Evolutionary conservation across 1,140 invertebrate genomes (phyloP).

Genomic region (Caenorhabditis elegans): WBcel235 BX284603.4:609001-609500

Average conservation of each 20-base stretch:
- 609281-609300: background rate
- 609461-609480: background rate
- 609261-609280: no score
- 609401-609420: background rate
- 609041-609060: conserved; percentile 82
- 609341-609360: no score
- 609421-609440: conserved; percentile 17
- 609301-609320: background rate
- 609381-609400: conserved; percentile 20
- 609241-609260: background rate
- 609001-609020: background rate
- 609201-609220: background rate
- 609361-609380: no score
- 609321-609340: background rate
- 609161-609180: conserved; percentile 43
- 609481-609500: conserved; percentile 38
- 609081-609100: conserved; percentile 73
- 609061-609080: conserved; percentile 75
- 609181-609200: conserved; percentile 28
- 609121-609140: conserved; percentile 19
- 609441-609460: background rate
- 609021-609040: conserved; percentile 79
- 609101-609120: conserved; percentile 15
- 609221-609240: background rate
- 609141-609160: conserved; percentile 36